Percentiles rank a stretch among this genome's conserved stretches.
Conservation (phyloP, 2,888 invertebrate genomes). For the Leucophenga montana region DNA sequence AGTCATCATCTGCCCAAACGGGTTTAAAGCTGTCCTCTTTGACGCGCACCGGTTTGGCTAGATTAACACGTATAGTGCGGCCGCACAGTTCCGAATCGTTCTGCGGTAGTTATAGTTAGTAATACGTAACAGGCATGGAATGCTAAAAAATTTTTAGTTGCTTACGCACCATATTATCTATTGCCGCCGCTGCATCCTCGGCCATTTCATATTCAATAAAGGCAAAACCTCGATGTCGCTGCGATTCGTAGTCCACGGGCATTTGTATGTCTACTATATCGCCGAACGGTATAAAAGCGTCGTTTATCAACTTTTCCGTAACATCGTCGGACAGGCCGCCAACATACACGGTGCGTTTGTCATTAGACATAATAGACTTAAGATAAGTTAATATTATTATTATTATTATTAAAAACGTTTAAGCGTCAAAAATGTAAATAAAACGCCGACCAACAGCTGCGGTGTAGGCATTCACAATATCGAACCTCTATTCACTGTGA, state of each 20-base stretch:
- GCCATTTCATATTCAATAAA: slow-evolving; percentile 98
- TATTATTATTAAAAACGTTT: slow-evolving; percentile 15
- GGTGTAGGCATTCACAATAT: too few relatives aligned
- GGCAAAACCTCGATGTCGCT: slow-evolving; percentile 98
- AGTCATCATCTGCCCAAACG: slow-evolving; percentile 98
- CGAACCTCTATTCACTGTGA: slow-evolving; percentile 22
- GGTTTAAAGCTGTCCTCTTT: slow-evolving; percentile 96
- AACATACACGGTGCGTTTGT: slow-evolving; percentile 88
- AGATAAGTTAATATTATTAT: too few relatives aligned
- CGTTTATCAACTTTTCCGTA: slow-evolving; percentile 94
- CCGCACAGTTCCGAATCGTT: slow-evolving; percentile 99
- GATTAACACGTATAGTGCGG: slow-evolving; percentile 94
- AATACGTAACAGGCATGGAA: too few relatives aligned
- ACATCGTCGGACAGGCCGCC: slow-evolving; percentile 96
- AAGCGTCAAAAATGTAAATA: slow-evolving; percentile 26
- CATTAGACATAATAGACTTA: slow-evolving; percentile 75
- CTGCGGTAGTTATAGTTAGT: slow-evolving; percentile 73
- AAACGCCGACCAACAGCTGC: slow-evolving; percentile 15
- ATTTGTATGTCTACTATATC: slow-evolving; percentile 97
- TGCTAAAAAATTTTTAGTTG: background rate
- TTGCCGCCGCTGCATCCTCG: slow-evolving; percentile 98
- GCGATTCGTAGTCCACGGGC: slow-evolving; percentile 97
- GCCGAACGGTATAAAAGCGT: slow-evolving; percentile 98
- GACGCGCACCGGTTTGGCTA: slow-evolving; percentile 96
- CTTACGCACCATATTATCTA: slow-evolving; percentile 93